Base-by-base conservation (phyloP, 2,888 invertebrate genomes). In the Tenthredo amoena region DNA sequence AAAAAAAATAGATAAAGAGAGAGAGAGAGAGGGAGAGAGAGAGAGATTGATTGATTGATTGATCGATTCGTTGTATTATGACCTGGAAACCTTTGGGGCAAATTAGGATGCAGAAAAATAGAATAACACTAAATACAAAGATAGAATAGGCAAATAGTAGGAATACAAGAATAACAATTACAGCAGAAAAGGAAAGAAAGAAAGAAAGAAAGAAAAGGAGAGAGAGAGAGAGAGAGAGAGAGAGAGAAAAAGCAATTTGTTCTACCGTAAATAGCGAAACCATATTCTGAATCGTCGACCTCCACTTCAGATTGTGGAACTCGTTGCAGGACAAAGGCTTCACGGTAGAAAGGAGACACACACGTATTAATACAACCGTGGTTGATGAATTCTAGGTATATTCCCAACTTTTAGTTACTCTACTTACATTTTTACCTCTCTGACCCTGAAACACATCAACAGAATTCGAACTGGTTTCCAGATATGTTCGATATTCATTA, bases 271-370 rank as follows among this genome's bases (percentile, higher is more conserved):
- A 77, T 31, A 77, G 77, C 77, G 77, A 77, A 77, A 77, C 77
- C 77, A 77, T 77, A 77, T 77, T 68, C 68, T 68, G 55, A 77
- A 77, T 77, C 55, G 77, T 77, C 55, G 77, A 77, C 77, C 77
- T 77, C 77, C 50, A 55, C 31, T 26, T 40, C 77, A 55, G 50
- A 77, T 77, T 26, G 47, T 55, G 55, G 77, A 77, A 77, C 77
- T 31, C 26, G 77, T 55, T 77, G 77, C 77, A 77, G 77, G 77
- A 77, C 77, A 50, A 77, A 77, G 77, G 77, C 77, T 77, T 50
- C 77, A 50, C 77, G 77, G 50, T 55, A 55, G 72, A 74, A 74
- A 74, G 43, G 43, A 74, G 40, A 74, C 40, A 40, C 43, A 40
- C 12, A 18, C 18, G 71, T 37, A 68, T 31, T 68, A 68, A 26